phyloP scores from a whole-genome alignment of 2,888 invertebrate genomes.

The Agrochola lota region DNA sequence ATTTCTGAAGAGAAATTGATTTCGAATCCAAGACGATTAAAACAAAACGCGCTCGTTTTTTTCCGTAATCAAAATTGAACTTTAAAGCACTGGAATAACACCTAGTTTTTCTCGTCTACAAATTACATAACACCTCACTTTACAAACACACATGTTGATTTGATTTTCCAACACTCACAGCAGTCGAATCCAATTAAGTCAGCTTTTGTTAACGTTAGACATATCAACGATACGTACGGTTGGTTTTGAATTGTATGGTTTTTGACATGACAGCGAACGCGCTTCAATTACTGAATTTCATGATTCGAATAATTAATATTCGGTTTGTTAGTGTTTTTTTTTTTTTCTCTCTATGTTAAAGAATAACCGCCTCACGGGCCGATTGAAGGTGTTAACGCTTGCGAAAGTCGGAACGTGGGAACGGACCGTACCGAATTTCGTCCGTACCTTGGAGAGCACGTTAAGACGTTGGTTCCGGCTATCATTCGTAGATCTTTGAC shows the following conservation, averaged over 20 bases:
- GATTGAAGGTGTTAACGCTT: background rate
- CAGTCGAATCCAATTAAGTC: slow-evolving; percentile 77
- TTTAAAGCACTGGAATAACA: slow-evolving; percentile 27
- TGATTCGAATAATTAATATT: slow-evolving; percentile 65
- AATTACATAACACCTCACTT: slow-evolving; percentile 61
- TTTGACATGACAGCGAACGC: slow-evolving; percentile 71
- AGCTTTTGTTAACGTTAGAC: slow-evolving; percentile 76
- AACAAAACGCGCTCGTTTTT: slow-evolving; percentile 24
- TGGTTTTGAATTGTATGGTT: slow-evolving; percentile 72
- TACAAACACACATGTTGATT: slow-evolving; percentile 71
- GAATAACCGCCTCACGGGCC: too few relatives aligned
- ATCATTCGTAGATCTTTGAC: background rate
- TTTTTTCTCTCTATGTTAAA: too few relatives aligned
- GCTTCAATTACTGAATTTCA: slow-evolving; percentile 65
- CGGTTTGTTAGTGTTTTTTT: slow-evolving; percentile 33
- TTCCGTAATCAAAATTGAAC: slow-evolving; percentile 41
- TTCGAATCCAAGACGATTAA: slow-evolving; percentile 40
- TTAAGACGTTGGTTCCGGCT: background rate
- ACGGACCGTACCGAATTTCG: too few relatives aligned
- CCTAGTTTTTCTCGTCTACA: slow-evolving; percentile 37
- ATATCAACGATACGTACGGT: slow-evolving; percentile 63
- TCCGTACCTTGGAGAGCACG: background rate
- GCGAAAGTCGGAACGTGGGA: too few relatives aligned
- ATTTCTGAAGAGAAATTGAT: slow-evolving; percentile 37
- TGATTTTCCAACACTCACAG: slow-evolving; percentile 73